A percentile compares a stretch with the other conserved stretches of the same genome.
These are phyloP conservation scores for Pteromalus puparum DNA, from an alignment of 1,140 invertebrate genomes.

Conservation along the genomic window DNA sequence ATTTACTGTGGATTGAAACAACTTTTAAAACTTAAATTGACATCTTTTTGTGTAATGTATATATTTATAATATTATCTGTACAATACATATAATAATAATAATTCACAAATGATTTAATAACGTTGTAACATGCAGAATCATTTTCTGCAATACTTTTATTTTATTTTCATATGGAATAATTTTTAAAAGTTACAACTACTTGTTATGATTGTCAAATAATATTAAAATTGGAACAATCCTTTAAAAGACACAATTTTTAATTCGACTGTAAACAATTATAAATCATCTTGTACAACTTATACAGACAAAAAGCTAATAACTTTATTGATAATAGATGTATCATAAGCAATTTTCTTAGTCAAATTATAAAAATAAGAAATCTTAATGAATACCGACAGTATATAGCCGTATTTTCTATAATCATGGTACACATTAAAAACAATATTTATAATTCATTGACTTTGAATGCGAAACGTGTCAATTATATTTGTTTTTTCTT, in stretches of 20 bases:
- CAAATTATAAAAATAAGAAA: slow-evolving; percentile 47
- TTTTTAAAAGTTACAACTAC: slow-evolving; percentile 30
- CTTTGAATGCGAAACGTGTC: slow-evolving; percentile 31
- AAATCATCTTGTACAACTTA: slow-evolving; percentile 43
- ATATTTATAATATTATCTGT: slow-evolving; percentile 47
- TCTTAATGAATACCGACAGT: slow-evolving; percentile 27
- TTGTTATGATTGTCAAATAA: slow-evolving; percentile 47
- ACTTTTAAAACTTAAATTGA: neutral
- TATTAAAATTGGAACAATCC: slow-evolving; percentile 41
- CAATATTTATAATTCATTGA: slow-evolving; percentile 37
- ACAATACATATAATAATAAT: slow-evolving; percentile 33
- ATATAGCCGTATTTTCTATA: slow-evolving; percentile 31
- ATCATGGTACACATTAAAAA: slow-evolving; percentile 27
- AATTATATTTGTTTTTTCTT: slow-evolving; percentile 29
- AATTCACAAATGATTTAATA: slow-evolving; percentile 22
- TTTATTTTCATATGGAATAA: slow-evolving; percentile 18
- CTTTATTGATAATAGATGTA: slow-evolving; percentile 50
- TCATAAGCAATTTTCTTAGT: slow-evolving; percentile 50
- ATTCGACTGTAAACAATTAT: slow-evolving; percentile 35
- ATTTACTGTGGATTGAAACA: slow-evolving; percentile 18
- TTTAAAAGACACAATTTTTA: slow-evolving; percentile 17
- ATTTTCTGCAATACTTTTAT: slow-evolving; percentile 41
- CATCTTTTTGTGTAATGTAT: slow-evolving; percentile 36
- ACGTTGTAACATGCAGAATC: slow-evolving; percentile 25
- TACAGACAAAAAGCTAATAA: slow-evolving; percentile 37